Evolutionary conservation across 2,888 invertebrate species (phyloP).

Genomic region (Drosophila eohydei): DNA sequence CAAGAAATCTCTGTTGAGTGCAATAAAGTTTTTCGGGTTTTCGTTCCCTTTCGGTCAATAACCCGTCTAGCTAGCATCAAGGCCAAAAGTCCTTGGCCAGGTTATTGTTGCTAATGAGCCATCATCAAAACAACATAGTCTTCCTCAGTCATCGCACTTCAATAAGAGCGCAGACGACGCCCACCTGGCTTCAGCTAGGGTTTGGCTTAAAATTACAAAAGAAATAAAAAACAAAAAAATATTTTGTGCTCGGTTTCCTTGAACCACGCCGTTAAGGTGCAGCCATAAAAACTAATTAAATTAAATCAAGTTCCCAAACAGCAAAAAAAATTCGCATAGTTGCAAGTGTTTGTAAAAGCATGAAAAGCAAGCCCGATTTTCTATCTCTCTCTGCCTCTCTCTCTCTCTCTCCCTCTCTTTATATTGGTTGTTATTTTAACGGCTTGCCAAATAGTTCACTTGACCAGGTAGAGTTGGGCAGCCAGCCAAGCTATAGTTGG

Average conservation of each 20-base stretch:
- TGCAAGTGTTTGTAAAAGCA: conserved; percentile 57
- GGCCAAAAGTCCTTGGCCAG: conserved; percentile 59
- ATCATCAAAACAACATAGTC: conserved; percentile 18
- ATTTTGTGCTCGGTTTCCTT: conserved; percentile 62
- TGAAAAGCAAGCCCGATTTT: conserved; percentile 37
- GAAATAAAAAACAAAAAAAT: conserved; percentile 3
- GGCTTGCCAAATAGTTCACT: conserved; percentile 70
- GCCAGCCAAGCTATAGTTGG: conserved; percentile 56
- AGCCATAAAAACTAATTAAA: conserved; percentile 72
- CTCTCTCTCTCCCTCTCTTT: conserved; percentile 19
- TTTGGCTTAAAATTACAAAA: conserved; percentile 33
- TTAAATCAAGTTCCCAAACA: conserved; percentile 69
- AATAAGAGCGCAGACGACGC: conserved; percentile 32
- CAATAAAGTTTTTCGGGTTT: conserved; percentile 14
- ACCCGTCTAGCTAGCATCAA: conserved; percentile 54
- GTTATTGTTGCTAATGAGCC: conserved; percentile 65
- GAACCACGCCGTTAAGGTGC: conserved; percentile 57
- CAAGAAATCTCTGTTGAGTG: conserved; percentile 20
- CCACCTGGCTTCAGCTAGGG: conserved; percentile 52
- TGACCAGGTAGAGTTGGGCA: conserved; percentile 72
- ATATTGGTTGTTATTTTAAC: conserved; percentile 27
- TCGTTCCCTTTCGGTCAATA: conserved; percentile 51
- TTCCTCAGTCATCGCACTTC: conserved; percentile 32
- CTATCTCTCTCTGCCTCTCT: conserved; percentile 22
- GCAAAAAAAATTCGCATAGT: conserved; percentile 37